Base-by-base conservation (phyloP, 2,797 vertebrate genomes). In the Philypnodon macrostomus region DNA sequence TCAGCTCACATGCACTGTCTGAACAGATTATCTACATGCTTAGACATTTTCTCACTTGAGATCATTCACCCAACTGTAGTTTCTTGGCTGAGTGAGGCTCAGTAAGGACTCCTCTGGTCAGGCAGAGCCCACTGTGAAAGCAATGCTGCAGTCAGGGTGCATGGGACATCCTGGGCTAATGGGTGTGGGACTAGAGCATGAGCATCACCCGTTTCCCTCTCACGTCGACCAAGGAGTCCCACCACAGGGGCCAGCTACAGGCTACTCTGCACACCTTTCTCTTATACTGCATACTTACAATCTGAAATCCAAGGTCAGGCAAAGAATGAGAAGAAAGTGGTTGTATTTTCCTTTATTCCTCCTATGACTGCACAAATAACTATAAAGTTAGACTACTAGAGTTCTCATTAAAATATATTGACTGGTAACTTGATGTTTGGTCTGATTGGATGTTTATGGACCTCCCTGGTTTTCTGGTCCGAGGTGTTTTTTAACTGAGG, bases 401-500 rank as follows among this genome's bases (percentile, higher is more conserved):
- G n/a, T n/a, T n/a, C n/a, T n/a, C 27, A 23, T 23, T 6, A 23
- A 3, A 3, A 3, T 23, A 23, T 23, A 23, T 6, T 23, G 21
- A 23, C 3, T 55, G 32, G 34, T 58, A 30, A 52, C 46, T 63
- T 75, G 51, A 27, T 62, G 58, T 67, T 75, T 74, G 14, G 37
- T 57, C 53, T 33, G 81, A 83, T 85, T 74, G 76, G 64, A 56
- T 51, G 36, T 73, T 70, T 44, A 46, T 47, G 35, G 59, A 32
- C 46, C 59, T 75, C 67, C 58, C 50, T 65, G 27, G 37, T 44
- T 54, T 34, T 58, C 70, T 70, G 58, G 46, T 57, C 71, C 15
- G 18, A 37, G 74, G 70, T 50, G 52, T 64, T 75, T 69, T 70
- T 86, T 81, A 82, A 53, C 48, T 52, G 42, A 45, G 73, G 79